These are phyloP conservation scores for Tyria jacobaeae DNA, from an alignment of 2,888 invertebrate genomes.

Conservation along the genomic window DNA sequence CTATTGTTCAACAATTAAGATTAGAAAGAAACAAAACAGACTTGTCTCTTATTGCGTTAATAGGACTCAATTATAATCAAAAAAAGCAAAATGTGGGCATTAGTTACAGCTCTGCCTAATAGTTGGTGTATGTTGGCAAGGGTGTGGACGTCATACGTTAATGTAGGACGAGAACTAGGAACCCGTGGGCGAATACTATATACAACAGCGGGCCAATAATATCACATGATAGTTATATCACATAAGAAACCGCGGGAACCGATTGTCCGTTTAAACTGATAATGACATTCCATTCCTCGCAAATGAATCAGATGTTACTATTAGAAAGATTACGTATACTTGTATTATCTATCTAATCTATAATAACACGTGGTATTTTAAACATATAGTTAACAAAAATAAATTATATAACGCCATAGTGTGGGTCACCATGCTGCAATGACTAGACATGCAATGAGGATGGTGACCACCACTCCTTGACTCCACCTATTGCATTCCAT, in stretches of 20 bases:
- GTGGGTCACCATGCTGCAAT: no score
- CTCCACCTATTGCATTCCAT: no score
- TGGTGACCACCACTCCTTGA: no score
- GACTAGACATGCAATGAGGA: no score
- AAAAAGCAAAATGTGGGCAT: no score
- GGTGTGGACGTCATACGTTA: background rate
- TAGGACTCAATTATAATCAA: no score
- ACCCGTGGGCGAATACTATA: background rate
- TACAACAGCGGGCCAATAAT: background rate
- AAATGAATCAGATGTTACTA: background rate
- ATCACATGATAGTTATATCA: slow-evolving; percentile 10
- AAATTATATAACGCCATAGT: no score
- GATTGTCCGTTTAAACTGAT: background rate
- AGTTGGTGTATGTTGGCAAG: background rate
- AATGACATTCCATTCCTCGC: background rate
- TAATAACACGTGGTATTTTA: background rate
- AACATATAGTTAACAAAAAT: no score
- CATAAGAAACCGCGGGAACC: background rate
- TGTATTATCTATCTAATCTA: background rate
- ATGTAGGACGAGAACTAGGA: slow-evolving; percentile 2
- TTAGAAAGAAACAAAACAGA: no score
- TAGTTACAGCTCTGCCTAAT: no score
- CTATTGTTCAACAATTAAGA: no score
- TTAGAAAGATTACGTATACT: background rate
- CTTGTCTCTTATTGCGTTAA: no score